Conservation (phyloP, 2,113 vertebrate species). For the Todiramphus saurophagus region DNA sequence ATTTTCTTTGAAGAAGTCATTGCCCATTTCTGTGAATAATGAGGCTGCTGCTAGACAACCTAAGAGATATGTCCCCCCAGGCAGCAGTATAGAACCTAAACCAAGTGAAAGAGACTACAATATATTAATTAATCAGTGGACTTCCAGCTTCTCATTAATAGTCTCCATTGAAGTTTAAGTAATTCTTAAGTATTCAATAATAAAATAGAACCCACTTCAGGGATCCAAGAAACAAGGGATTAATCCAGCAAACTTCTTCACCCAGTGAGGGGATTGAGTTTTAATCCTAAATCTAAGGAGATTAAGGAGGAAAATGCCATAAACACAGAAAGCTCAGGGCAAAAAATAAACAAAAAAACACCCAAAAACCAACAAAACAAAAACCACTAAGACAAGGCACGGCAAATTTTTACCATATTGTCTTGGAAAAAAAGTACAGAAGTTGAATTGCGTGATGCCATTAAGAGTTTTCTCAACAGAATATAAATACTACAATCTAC, state of each 20-base stretch:
- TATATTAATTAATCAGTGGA: conserved; percentile 21
- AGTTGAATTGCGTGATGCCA: neutral
- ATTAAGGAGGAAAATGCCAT: neutral
- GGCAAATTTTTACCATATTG: neutral
- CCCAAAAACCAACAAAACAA: neutral
- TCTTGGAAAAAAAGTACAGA: neutral
- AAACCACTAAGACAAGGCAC: neutral
- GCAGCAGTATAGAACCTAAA: conserved; percentile 17
- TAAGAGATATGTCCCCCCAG: conserved; percentile 2
- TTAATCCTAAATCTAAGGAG: neutral
- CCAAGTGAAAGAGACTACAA: neutral
- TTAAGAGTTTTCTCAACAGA: neutral
- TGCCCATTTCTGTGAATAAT: conserved; percentile 34
- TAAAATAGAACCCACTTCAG: neutral
- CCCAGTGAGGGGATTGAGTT: neutral
- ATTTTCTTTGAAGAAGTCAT: conserved; percentile 27
- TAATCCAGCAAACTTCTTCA: neutral
- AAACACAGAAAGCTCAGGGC: neutral
- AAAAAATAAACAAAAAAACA: neutral
- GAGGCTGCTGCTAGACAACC: conserved; percentile 9
- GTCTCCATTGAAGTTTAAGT: neutral
- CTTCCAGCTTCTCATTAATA: conserved; percentile 11
- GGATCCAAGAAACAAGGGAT: neutral
- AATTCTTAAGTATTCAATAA: neutral
- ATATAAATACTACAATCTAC: neutral